phyloP scores from a whole-genome alignment of 2,888 invertebrate species.

The Lepetodrilus schrolli region DNA sequence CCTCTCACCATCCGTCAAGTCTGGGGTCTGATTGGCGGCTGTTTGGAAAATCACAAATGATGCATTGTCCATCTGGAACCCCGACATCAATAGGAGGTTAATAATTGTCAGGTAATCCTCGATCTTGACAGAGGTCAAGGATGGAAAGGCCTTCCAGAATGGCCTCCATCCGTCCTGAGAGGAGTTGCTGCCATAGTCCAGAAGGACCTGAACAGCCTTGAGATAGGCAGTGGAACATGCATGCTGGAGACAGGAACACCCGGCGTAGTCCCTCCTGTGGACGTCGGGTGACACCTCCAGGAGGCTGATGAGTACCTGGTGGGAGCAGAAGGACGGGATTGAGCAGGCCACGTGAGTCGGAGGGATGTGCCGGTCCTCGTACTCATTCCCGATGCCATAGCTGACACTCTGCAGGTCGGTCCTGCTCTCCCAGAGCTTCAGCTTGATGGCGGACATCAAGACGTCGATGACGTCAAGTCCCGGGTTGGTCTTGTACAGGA shows the following conservation, averaged over 20 bases:
- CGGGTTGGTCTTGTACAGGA: not conserved
- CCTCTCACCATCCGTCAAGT: not conserved
- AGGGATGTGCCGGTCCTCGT: not conserved
- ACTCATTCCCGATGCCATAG: not conserved
- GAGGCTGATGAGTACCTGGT: not conserved
- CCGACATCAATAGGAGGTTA: not conserved
- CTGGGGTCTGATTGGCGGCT: too few species aligned
- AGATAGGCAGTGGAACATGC: not conserved
- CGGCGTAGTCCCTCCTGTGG: not conserved
- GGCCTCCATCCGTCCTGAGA: not conserved
- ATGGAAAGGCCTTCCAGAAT: not conserved
- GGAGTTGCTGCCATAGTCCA: not conserved
- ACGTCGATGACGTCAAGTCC: not conserved
- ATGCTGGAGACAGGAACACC: not conserved
- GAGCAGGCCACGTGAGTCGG: not conserved
- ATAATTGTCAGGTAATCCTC: not conserved
- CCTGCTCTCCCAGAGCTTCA: not conserved
- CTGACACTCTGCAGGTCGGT: not conserved
- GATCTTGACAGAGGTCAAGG: not conserved
- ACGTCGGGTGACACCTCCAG: not conserved
- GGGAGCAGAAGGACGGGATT: not conserved
- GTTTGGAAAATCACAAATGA: not conserved
- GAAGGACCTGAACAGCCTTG: not conserved
- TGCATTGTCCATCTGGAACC: not conserved
- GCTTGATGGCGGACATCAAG: not conserved